Percentiles rank a stretch among this genome's conserved stretches.
phyloP scores from a whole-genome alignment of 1,140 invertebrate species.

The Drosophila santomea region DNA sequence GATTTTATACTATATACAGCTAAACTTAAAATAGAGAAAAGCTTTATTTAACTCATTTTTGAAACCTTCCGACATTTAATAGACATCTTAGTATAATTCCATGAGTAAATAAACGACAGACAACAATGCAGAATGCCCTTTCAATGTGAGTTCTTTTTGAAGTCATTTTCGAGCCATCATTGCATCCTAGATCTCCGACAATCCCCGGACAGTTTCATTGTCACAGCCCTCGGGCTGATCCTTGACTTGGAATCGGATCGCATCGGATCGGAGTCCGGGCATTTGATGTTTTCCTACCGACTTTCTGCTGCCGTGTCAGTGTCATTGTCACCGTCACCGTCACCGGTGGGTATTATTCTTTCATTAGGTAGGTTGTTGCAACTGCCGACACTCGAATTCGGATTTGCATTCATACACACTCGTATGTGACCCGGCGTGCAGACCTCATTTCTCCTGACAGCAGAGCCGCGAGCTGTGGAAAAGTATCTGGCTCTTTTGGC shows the following conservation, averaged over 20 bases:
- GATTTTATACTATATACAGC: too few species aligned
- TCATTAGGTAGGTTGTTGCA: constrained; percentile 68
- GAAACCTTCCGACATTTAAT: background rate
- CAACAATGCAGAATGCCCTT: constrained; percentile 6
- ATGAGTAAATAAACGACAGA: constrained; percentile 7
- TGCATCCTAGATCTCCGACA: background rate
- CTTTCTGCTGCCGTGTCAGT: constrained; percentile 61
- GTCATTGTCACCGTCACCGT: constrained; percentile 69
- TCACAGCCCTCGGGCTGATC: constrained; percentile 39
- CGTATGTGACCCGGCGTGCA: constrained; percentile 26
- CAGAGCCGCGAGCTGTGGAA: constrained; percentile 77
- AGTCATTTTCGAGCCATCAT: constrained; percentile 4
- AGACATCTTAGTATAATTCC: background rate
- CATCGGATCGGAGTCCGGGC: background rate
- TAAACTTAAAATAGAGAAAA: too few species aligned
- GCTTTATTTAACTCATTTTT: too few species aligned
- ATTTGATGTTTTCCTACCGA: constrained; percentile 21
- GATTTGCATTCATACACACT: constrained; percentile 2
- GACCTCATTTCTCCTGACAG: constrained; percentile 56
- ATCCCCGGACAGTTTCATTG: constrained; percentile 21
- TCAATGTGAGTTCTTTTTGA: constrained; percentile 1
- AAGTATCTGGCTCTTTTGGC: constrained; percentile 64
- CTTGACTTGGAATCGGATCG: constrained; percentile 22
- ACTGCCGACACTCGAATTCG: constrained; percentile 45
- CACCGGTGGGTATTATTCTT: constrained; percentile 66